phyloP scores from a whole-genome alignment of 1,140 invertebrate genomes.

The Anoplolepis gracilipes region DNA sequence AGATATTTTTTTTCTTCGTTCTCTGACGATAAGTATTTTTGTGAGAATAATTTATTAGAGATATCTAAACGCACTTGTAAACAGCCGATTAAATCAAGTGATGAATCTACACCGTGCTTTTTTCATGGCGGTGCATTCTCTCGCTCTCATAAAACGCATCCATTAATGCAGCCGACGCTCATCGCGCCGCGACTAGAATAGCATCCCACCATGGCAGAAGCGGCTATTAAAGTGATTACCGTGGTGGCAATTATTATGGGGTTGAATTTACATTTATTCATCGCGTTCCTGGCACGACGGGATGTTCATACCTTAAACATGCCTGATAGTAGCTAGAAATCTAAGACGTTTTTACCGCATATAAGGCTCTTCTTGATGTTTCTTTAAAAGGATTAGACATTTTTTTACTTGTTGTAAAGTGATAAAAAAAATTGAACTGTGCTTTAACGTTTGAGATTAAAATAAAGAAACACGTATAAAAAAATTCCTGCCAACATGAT shows the following conservation, averaged over 20 bases:
- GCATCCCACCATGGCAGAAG: constrained; percentile 70
- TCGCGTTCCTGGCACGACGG: constrained; percentile 68
- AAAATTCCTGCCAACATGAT: constrained; percentile 8
- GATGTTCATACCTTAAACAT: constrained; percentile 79
- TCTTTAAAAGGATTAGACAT: constrained; percentile 18
- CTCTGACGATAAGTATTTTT: neutral
- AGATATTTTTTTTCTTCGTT: too few species aligned
- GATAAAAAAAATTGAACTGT: neutral
- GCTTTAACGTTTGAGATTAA: neutral
- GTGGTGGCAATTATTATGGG: constrained; percentile 80
- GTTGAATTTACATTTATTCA: constrained; percentile 82
- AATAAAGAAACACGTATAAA: neutral
- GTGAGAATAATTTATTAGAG: constrained; percentile 23
- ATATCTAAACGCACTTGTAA: constrained; percentile 12
- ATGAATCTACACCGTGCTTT: neutral
- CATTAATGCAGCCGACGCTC: constrained; percentile 66
- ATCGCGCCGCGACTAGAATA: constrained; percentile 60
- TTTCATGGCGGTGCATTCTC: neutral
- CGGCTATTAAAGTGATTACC: constrained; percentile 82
- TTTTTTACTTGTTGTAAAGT: neutral
- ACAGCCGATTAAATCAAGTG: constrained; percentile 13
- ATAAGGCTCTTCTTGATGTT: constrained; percentile 52
- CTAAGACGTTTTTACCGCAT: constrained; percentile 74
- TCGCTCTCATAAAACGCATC: constrained; percentile 65
- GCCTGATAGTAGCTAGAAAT: constrained; percentile 78